Base-by-base conservation (phyloP, 2,888 invertebrate species). In the Lutraria lutraria region DNA sequence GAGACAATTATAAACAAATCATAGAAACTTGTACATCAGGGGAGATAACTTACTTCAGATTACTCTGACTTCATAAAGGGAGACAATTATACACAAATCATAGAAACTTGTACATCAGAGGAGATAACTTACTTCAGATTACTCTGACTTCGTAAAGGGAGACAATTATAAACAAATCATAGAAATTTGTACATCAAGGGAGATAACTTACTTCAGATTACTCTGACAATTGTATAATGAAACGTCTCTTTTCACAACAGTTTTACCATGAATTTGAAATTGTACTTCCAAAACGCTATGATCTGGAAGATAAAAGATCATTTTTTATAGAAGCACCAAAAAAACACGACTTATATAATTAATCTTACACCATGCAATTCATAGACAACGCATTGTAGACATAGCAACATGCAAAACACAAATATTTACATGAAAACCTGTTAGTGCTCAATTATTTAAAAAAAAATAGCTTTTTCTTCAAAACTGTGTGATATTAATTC, bases 201-300 rank as follows among this genome's bases (percentile, higher is more conserved):
- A 43, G 43, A 54, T 29, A 12, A 79, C 95, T 93, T 93, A 95
- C 95, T 93, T 94, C 16, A 87, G 85, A 85, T 95, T 94, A 43
- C 93, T 91, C 16, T 93, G 84, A 82, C 95, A 95, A 91, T 95
- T 94, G 90, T 92, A 95, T 63, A 95, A 81, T 3, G 94, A 91
- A 0, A 95, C 94, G 90, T 94, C 94, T 82, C 95, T 90, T 63
- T 95, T 95, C 25, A 95, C 95, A n/a, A 95, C 94, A 21, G 95
- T 93, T 34, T 91, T 90, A 25, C 95, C 95, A 52, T 92, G 92
- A 13, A 95, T 93, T 81, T 94, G 94, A 80, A 95, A 95, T 79
- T 95, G 94, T 4, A 95, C 93, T 15, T 94, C 93, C 53, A 95
- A 52, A 43, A 93, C 87, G 72, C 93, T 92, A 89, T 94, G 94